Evolutionary conservation across 2,888 invertebrate genomes (phyloP).

Genomic region (Cantharis rustica): DNA sequence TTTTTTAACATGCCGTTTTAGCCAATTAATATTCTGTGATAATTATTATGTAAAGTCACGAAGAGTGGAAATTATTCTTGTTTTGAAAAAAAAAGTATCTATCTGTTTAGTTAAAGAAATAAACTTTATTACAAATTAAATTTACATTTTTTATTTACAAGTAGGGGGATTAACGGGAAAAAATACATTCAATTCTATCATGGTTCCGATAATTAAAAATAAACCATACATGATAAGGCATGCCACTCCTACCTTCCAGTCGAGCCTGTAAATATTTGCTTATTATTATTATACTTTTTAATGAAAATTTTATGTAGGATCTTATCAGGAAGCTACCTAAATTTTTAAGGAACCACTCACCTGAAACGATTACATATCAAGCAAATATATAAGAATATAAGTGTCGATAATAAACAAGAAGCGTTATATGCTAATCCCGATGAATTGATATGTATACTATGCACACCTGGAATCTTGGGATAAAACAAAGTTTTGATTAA

Average conservation of each 20-base stretch:
- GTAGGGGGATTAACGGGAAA: constrained; percentile 70
- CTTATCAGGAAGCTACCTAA: background rate
- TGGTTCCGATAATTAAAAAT: constrained; percentile 19
- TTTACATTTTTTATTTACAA: constrained; percentile 52
- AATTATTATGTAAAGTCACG: background rate
- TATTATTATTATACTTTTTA: too few relatives aligned
- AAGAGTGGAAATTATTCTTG: background rate
- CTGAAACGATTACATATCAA: constrained; percentile 67
- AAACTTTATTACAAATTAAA: background rate
- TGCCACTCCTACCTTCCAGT: constrained; percentile 66
- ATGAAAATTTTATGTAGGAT: too few relatives aligned
- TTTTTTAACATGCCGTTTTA: too few relatives aligned
- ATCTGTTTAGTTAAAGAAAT: background rate
- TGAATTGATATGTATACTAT: constrained; percentile 70
- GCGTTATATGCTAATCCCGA: constrained; percentile 73
- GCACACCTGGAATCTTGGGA: constrained; percentile 59
- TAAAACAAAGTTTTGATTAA: constrained; percentile 66
- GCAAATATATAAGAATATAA: constrained; percentile 66
- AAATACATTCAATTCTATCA: constrained; percentile 75
- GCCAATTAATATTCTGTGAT: background rate
- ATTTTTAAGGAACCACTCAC: constrained; percentile 23
- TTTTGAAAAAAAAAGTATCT: background rate
- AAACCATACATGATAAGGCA: constrained; percentile 56
- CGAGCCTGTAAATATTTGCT: constrained; percentile 55
- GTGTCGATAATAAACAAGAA: constrained; percentile 70